Evolutionary conservation across 2,113 vertebrate genomes (phyloP).

Genomic region (Pteronura brasiliensis): DNA sequence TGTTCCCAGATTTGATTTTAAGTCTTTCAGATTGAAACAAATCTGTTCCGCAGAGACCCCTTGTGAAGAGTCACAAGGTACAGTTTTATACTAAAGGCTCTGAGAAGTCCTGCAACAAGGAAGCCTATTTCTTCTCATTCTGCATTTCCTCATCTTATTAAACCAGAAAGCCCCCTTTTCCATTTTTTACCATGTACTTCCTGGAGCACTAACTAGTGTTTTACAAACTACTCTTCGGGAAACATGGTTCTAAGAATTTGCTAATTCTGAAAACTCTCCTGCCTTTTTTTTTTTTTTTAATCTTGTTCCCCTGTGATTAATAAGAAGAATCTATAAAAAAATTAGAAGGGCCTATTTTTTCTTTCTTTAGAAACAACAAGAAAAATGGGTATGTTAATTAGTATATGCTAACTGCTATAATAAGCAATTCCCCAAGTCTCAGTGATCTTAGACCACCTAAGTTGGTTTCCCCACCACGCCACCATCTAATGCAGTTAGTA

Average conservation of each 20-base stretch:
- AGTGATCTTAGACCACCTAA: background rate
- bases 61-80: background rate
- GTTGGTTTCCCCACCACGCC: background rate
- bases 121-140: background rate
- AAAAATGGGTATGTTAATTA: background rate
- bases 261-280: background rate
- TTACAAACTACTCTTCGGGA: background rate
- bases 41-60: background rate
- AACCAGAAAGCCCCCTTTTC: background rate
- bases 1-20: background rate
- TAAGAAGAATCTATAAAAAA: background rate
- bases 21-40: background rate
- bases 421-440: background rate
- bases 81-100: background rate
- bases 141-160: background rate
- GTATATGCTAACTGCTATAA: background rate
- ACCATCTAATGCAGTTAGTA: too few species aligned
- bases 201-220: background rate
- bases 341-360: background rate
- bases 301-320: background rate
- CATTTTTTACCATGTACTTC: background rate
- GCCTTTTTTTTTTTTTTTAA: background rate
- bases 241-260: background rate
- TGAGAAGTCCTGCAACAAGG: slow-evolving; percentile 15
- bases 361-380: background rate